A percentile compares a stretch with the other conserved stretches of the same genome.
Evolutionary conservation across 2,888 invertebrate genomes (phyloP).

Genomic region (Conistra vaccinii): DNA sequence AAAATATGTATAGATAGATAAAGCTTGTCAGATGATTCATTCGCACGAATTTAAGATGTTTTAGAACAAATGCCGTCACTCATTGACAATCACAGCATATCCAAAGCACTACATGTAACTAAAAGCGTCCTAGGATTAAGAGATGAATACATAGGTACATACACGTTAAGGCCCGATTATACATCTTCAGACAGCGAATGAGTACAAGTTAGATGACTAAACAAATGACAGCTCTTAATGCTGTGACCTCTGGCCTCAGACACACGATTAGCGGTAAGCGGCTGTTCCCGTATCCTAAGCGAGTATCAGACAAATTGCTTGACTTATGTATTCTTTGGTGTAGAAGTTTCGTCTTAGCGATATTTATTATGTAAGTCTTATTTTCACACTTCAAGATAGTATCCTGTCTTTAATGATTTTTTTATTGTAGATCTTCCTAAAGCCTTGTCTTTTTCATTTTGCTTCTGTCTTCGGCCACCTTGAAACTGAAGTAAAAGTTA

Average conservation of each 20-base stretch:
- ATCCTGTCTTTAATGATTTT: background rate
- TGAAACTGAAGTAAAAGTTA: conserved; percentile 14
- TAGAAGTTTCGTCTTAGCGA: background rate
- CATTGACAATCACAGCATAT: background rate
- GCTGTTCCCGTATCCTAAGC: conserved; percentile 35
- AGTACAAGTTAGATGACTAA: conserved; percentile 38
- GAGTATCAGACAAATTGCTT: conserved; percentile 39
- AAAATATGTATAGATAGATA: conserved; percentile 24
- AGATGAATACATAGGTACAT: conserved; percentile 1
- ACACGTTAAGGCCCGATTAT: background rate
- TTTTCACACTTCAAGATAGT: background rate
- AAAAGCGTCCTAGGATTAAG: background rate
- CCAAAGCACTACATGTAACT: background rate
- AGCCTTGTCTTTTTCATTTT: background rate
- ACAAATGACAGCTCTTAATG: conserved; percentile 49
- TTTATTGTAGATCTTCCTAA: background rate
- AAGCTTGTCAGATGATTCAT: conserved; percentile 30
- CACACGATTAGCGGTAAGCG: conserved; percentile 49
- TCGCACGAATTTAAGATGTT: background rate
- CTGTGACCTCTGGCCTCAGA: conserved; percentile 56
- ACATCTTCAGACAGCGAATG: conserved; percentile 26
- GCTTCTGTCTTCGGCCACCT: background rate
- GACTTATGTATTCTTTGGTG: conserved; percentile 1
- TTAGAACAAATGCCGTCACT: background rate
- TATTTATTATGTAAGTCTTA: conserved; percentile 12